A percentile compares a stretch with the other conserved stretches of the same genome.
phyloP scores from a whole-genome alignment of 2,888 invertebrate species.

The Drosophila paramelanica region DNA sequence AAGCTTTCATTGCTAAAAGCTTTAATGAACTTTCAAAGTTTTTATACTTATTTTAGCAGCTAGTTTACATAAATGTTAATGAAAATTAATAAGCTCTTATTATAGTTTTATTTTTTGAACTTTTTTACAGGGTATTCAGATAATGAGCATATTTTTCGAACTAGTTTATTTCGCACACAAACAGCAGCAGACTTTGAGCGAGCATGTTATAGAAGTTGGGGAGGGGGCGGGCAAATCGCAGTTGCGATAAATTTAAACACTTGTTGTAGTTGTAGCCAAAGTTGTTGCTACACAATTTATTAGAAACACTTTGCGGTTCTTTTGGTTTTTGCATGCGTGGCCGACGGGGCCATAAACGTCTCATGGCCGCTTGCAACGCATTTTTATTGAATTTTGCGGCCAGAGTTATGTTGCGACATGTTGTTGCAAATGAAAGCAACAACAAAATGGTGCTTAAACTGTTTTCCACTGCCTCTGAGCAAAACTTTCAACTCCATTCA shows the following conservation, averaged over 20 bases:
- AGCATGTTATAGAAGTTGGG: background rate
- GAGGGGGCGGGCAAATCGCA: slow-evolving; percentile 52
- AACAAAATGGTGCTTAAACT: background rate
- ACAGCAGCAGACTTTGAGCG: slow-evolving; percentile 11
- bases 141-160: slow-evolving; percentile 5
- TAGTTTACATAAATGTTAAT: no score
- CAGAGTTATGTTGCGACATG: slow-evolving; percentile 41
- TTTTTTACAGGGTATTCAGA: slow-evolving; percentile 33
- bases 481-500: slow-evolving; percentile 17
- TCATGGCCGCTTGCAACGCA: slow-evolving; percentile 64
- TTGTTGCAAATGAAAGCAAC: slow-evolving; percentile 26
- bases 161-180: slow-evolving; percentile 34
- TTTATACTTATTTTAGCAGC: background rate
- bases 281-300: slow-evolving; percentile 74
- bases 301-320: slow-evolving; percentile 78
- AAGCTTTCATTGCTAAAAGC: background rate
- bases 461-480: background rate
- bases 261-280: slow-evolving; percentile 70
- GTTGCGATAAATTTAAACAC: slow-evolving; percentile 77
- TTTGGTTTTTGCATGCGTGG: slow-evolving; percentile 72
- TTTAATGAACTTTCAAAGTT: background rate
- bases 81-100: no score
- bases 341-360: slow-evolving; percentile 62
- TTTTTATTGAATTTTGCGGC: slow-evolving; percentile 71
- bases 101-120: no score